Evolutionary conservation across 37 sponge, comb jelly and placozoan genomes (phyloP).

Genomic region (Cliona cf. orientalis): DNA sequence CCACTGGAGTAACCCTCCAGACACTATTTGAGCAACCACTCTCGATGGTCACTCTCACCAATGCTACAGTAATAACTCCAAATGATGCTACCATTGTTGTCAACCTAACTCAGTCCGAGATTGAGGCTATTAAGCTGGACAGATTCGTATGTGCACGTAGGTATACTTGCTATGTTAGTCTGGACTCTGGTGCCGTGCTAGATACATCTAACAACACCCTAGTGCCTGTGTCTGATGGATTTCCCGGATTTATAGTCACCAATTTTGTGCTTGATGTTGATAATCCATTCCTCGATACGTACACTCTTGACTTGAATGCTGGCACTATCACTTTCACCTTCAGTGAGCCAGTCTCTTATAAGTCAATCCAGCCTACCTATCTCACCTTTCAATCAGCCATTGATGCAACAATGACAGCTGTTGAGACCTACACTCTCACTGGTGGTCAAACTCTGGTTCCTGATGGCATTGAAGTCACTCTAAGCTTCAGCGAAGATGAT

Average conservation of each 20-base stretch:
- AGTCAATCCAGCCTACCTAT: constrained; percentile 19
- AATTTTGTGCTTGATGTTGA: constrained; percentile 62
- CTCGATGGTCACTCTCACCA: constrained; percentile 37
- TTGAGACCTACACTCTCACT: constrained; percentile 46
- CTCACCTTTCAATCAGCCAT: constrained; percentile 67
- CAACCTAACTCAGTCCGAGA: constrained; percentile 52
- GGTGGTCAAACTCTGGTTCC: constrained; percentile 53
- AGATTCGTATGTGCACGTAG: constrained; percentile 72
- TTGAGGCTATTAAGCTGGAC: constrained; percentile 54
- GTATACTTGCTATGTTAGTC: constrained; percentile 78
- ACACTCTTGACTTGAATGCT: constrained; percentile 72
- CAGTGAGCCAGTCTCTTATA: constrained; percentile 76
- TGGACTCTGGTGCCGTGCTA: constrained; percentile 30
- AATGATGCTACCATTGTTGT: constrained; percentile 36
- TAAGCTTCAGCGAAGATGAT: constrained; percentile 61
- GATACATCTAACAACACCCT: constrained; percentile 65
- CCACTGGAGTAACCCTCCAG: constrained; percentile 60
- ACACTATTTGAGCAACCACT: constrained; percentile 55
- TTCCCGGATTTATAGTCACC: constrained; percentile 57
- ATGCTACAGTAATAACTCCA: constrained; percentile 26
- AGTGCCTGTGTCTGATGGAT: background rate
- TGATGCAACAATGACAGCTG: background rate
- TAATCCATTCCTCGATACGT: constrained; percentile 64
- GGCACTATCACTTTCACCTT: constrained; percentile 75
- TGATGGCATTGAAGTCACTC: constrained; percentile 19